Base-by-base conservation (phyloP, 2,888 invertebrate genomes). In the Tetramorium bicarinatum region DNA sequence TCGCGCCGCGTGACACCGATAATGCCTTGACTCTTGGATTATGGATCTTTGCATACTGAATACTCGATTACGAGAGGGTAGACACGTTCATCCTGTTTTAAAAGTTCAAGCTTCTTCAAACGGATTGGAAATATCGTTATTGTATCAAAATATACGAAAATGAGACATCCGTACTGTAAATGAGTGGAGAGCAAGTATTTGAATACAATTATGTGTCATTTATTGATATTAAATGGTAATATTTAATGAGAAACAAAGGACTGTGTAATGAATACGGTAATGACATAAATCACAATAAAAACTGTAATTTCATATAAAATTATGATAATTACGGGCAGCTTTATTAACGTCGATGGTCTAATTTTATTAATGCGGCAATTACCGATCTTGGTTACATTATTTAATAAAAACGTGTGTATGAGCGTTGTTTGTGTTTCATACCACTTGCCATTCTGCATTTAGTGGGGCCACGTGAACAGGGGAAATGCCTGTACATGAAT, bases 211-310 rank as follows among this genome's bases (percentile, higher is more conserved):
- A 41, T 41, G 25, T 4, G 25, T 29, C 29, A 44, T 69, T 44
- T n/a, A 54, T 41, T 44, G 54, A 67, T 29, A 54, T 67, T 54
- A 38, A 59, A 67, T 13, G 15, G 25, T 44, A 62, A 67, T 41
- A 67, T 77, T 77, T 67, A 67, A 77, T 25, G 44, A 76, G 52
- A 54, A 77, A 67, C 52, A 54, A 54, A 67, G 25, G 41, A 38
- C 64, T 49, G 18, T 76, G 49, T 54, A 77, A 77, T 69, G n/a
- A 77, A 54, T 54, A 44, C 25, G 13, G 41, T 77, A 77, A 66
- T 67, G 76, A 54, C 13, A 29, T 25, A 41, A 66, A 67, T 76
- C 25, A 52, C 13, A 67, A 54, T 54, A 67, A 54, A 77, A 77
- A 69, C 15, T 67, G 54, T 67, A 54, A 69, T 77, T 77, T 44